phyloP scores from a whole-genome alignment of 2,888 invertebrate genomes.

The Polyommatus icarus region DNA sequence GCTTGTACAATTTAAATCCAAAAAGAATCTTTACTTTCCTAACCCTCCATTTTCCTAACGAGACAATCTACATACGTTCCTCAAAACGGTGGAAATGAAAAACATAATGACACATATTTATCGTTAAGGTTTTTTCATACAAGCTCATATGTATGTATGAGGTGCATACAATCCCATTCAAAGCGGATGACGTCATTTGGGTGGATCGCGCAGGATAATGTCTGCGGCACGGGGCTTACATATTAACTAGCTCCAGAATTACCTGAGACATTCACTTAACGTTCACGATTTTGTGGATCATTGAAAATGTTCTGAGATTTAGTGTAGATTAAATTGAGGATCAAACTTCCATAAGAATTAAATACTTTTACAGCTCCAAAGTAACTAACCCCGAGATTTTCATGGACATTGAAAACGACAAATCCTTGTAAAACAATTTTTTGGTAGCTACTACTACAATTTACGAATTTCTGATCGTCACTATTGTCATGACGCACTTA shows the following conservation, averaged over 20 bases:
- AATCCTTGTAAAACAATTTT: too few species aligned
- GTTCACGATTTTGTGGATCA: not conserved
- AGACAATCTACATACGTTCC: conserved; percentile 9
- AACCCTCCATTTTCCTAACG: conserved; percentile 6
- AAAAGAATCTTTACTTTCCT: not conserved
- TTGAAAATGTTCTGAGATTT: not conserved
- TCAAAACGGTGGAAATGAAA: conserved; percentile 16
- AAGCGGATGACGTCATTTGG: conserved; percentile 31
- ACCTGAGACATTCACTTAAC: conserved; percentile 4
- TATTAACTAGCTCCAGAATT: conserved; percentile 22
- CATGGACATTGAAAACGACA: too few species aligned
- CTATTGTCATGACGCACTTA: not conserved
- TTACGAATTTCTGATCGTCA: not conserved
- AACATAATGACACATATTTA: conserved; percentile 18
- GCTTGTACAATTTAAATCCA: not conserved
- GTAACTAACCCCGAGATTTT: too few species aligned
- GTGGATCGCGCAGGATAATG: conserved; percentile 25
- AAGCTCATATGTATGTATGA: conserved; percentile 33
- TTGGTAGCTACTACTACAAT: not conserved
- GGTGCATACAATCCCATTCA: conserved; percentile 29
- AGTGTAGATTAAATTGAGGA: too few species aligned
- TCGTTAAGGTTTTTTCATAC: conserved; percentile 29
- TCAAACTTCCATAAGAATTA: too few species aligned
- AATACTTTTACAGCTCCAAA: too few species aligned
- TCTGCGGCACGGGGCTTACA: conserved; percentile 14